Conservation (phyloP, 2,888 invertebrate species). For the Drosophila yooni region DNA sequence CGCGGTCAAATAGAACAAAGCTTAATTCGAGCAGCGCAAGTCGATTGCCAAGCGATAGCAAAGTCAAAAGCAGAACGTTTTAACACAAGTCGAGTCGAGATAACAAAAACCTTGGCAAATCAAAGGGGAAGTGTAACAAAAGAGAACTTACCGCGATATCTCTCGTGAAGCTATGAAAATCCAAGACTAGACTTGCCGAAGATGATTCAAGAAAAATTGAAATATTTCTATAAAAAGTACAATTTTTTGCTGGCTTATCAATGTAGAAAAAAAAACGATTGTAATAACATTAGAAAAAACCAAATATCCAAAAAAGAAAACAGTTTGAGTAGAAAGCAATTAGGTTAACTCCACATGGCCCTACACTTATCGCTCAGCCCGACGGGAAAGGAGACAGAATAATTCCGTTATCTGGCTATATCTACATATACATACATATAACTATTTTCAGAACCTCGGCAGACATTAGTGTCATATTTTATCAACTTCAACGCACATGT, state of each 20-base stretch:
- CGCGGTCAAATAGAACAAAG: slow-evolving; percentile 26
- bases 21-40: slow-evolving; percentile 8
- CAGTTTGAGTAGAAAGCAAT: neutral
- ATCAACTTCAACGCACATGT: slow-evolving; percentile 43
- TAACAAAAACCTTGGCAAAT: neutral
- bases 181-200: neutral
- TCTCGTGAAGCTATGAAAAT: neutral
- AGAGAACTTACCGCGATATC: neutral
- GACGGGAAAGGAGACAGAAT: slow-evolving; percentile 1
- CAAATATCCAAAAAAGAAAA: neutral
- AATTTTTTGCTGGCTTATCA: neutral
- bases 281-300: neutral
- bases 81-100: slow-evolving; percentile 5
- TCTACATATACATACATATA: slow-evolving; percentile 20
- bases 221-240: too few relatives aligned
- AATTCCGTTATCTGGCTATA: slow-evolving; percentile 42
- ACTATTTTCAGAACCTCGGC: slow-evolving; percentile 1
- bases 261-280: neutral
- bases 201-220: neutral
- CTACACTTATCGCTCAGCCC: slow-evolving; percentile 4
- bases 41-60: slow-evolving; percentile 28
- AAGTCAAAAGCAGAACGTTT: slow-evolving; percentile 31
- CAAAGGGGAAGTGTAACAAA: neutral
- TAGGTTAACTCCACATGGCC: neutral
- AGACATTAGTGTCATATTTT: slow-evolving; percentile 40